Evolutionary conservation across 1,140 invertebrate genomes (phyloP).

Genomic region (Chrysomallon squamiferum): DNA sequence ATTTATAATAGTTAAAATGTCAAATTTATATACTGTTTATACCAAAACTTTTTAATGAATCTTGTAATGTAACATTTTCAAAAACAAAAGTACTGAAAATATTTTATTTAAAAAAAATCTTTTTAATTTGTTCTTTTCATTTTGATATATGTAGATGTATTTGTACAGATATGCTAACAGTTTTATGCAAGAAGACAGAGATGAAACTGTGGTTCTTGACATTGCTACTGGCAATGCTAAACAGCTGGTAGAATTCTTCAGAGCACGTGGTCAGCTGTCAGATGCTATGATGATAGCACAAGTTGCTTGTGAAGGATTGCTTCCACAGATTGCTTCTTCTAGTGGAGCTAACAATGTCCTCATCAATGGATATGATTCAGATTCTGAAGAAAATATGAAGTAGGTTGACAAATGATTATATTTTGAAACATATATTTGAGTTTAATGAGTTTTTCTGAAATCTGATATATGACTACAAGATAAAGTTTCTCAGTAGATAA

Average conservation of each 20-base stretch:
- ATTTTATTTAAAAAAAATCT: too few relatives aligned
- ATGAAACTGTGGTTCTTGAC: constrained; percentile 52
- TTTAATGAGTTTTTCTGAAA: too few relatives aligned
- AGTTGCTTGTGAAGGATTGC: constrained; percentile 47
- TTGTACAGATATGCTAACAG: constrained; percentile 53
- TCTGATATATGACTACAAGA: too few relatives aligned
- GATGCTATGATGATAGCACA: constrained; percentile 55
- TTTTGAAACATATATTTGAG: too few relatives aligned
- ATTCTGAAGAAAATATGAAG: constrained; percentile 19
- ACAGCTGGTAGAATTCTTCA: constrained; percentile 55
- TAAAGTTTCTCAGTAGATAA: too few relatives aligned
- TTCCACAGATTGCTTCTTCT: background rate
- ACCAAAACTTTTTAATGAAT: too few relatives aligned
- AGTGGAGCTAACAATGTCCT: background rate
- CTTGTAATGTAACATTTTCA: too few relatives aligned
- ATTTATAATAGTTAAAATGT: too few relatives aligned
- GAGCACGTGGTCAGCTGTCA: constrained; percentile 42
- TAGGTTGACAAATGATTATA: constrained; percentile 6
- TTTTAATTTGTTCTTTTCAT: too few relatives aligned
- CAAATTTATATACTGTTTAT: too few relatives aligned
- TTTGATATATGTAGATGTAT: too few relatives aligned
- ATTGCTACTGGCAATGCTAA: constrained; percentile 53
- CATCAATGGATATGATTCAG: constrained; percentile 18
- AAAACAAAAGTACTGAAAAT: too few relatives aligned
- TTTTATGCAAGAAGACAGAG: constrained; percentile 55